These are phyloP conservation scores for Tetragonisca angustula DNA, from an alignment of 2,888 invertebrate species.

Conservation along the genomic window DNA sequence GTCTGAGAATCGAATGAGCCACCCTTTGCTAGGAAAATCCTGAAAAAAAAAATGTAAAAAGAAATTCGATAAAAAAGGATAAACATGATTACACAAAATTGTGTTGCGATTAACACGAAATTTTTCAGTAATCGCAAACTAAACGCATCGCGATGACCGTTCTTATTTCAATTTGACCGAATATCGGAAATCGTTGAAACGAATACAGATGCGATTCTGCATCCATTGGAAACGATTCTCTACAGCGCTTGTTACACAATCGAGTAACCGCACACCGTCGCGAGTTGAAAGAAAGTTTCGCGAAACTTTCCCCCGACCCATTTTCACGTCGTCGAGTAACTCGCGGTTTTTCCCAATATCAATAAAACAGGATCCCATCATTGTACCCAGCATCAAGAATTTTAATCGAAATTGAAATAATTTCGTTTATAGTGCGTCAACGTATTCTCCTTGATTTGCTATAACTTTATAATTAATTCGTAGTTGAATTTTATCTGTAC, in stretches of 20 bases:
- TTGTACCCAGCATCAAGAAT: background rate
- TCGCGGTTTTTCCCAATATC: background rate
- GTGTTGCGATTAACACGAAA: background rate
- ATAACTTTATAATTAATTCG: background rate
- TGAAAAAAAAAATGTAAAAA: constrained; percentile 46
- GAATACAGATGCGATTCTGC: background rate
- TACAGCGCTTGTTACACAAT: background rate
- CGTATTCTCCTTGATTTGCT: background rate
- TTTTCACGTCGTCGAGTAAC: constrained; percentile 9
- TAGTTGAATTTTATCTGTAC: background rate
- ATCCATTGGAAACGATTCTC: background rate
- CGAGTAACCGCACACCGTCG: background rate
- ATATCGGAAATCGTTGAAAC: constrained; percentile 17
- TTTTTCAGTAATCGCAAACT: background rate
- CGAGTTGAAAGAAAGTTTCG: background rate
- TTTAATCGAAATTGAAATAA: background rate
- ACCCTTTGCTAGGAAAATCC: constrained; percentile 95
- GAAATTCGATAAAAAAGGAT: background rate
- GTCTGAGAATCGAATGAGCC: constrained; percentile 98
- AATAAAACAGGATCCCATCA: background rate
- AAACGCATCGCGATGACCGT: background rate
- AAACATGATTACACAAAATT: background rate
- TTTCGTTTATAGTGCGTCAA: background rate
- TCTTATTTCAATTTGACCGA: background rate
- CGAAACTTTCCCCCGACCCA: constrained; percentile 9